Percentiles rank a stretch among this genome's conserved stretches.
Evolutionary conservation across 2,888 invertebrate genomes (phyloP).

Genomic region (Diloba caeruleocephala): DNA sequence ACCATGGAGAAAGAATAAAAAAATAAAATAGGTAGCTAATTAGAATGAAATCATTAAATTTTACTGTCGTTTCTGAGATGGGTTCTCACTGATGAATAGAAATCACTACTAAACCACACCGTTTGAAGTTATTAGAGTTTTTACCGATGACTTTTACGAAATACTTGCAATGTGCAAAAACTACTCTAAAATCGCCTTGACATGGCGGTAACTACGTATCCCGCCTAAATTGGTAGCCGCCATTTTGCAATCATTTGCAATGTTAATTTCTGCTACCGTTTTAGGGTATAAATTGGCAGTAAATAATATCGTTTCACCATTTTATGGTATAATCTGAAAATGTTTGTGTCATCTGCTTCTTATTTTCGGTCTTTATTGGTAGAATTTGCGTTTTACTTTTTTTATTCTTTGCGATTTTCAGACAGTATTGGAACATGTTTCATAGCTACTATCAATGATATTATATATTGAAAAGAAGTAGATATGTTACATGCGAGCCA

Average conservation of each 20-base stretch:
- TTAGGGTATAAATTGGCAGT: slow-evolving; percentile 42
- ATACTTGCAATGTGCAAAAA: slow-evolving; percentile 51
- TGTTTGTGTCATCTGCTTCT: slow-evolving; percentile 33
- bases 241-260: slow-evolving; percentile 50
- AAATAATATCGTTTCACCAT: slow-evolving; percentile 33
- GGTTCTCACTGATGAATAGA: slow-evolving; percentile 32
- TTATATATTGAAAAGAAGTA: too few species aligned
- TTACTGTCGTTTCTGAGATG: slow-evolving; percentile 10
- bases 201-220: slow-evolving; percentile 48
- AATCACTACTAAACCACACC: slow-evolving; percentile 26
- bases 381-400: slow-evolving; percentile 13
- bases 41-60: slow-evolving; percentile 5
- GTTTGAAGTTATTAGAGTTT: slow-evolving; percentile 30
- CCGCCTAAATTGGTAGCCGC: slow-evolving; percentile 35
- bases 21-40: neutral
- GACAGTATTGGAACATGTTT: too few species aligned
- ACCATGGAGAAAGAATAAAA: slow-evolving; percentile 4
- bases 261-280: slow-evolving; percentile 57
- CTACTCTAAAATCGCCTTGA: slow-evolving; percentile 56
- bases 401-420: slow-evolving; percentile 8
- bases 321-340: slow-evolving; percentile 26
- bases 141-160: slow-evolving; percentile 36
- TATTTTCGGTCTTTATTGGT: slow-evolving; percentile 32
- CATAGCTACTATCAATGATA: too few species aligned
- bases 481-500: too few species aligned